Percentiles rank a stretch among this genome's conserved stretches.
Evolutionary conservation across 1,140 invertebrate genomes (phyloP).

Genomic region (Archivesica marissinica): DNA sequence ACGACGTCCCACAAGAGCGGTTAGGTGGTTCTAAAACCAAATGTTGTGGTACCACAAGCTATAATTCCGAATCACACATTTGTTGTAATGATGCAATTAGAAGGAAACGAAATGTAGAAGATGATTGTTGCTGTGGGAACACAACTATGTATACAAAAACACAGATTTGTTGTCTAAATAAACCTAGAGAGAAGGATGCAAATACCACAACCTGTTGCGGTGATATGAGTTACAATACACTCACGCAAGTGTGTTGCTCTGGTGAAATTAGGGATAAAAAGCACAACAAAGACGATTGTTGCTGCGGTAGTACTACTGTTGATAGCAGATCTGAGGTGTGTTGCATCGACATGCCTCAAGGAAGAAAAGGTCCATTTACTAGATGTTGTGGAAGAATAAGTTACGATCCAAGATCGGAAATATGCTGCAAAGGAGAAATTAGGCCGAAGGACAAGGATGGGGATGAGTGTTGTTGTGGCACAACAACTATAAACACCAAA

Average conservation of each 20-base stretch:
- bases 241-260: conserved; percentile 23
- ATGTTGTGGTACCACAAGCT: conserved; percentile 20
- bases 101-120: neutral
- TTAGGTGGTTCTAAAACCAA: neutral
- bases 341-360: conserved; percentile 1
- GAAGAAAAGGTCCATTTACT: neutral
- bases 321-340: conserved; percentile 26
- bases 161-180: conserved; percentile 14
- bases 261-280: conserved; percentile 12
- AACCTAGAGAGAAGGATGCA: neutral
- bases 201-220: conserved; percentile 10
- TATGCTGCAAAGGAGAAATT: conserved; percentile 36
- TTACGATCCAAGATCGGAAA: conserved; percentile 1
- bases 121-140: conserved; percentile 37
- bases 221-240: conserved; percentile 25
- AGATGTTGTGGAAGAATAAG: conserved; percentile 10
- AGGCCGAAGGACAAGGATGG: neutral
- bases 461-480: conserved; percentile 50
- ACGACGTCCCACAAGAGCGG: neutral
- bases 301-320: conserved; percentile 43
- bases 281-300: conserved; percentile 14
- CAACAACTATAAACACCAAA: conserved; percentile 14
- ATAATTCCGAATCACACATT: neutral
- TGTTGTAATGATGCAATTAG: neutral
- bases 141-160: conserved; percentile 20